Evolutionary conservation across 2,888 invertebrate species (phyloP).

Genomic region (Allophyes oxyacanthae): DNA sequence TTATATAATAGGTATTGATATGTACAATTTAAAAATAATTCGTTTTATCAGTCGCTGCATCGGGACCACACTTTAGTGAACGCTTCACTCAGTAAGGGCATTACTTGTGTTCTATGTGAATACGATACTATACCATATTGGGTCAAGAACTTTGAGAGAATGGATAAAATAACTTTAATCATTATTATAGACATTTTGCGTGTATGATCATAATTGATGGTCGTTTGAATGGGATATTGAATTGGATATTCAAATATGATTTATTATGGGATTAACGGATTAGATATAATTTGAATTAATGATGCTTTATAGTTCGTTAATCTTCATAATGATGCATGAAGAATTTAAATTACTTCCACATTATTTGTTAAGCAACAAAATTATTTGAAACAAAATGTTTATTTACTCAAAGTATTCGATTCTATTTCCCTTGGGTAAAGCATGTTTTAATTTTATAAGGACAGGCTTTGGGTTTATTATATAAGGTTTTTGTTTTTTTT

Average conservation of each 20-base stretch:
- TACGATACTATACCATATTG: constrained; percentile 31
- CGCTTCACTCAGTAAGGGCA: constrained; percentile 26
- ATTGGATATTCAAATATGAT: constrained; percentile 13
- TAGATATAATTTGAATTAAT: constrained; percentile 14
- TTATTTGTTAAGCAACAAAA: too few relatives aligned
- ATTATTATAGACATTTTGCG: constrained; percentile 12
- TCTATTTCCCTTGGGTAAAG: too few relatives aligned
- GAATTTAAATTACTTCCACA: too few relatives aligned
- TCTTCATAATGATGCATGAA: too few relatives aligned
- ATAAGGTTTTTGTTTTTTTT: too few relatives aligned
- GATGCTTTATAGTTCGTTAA: too few relatives aligned
- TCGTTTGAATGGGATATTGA: neutral
- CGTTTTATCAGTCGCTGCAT: constrained; percentile 7
- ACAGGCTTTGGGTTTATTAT: too few relatives aligned
- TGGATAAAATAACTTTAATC: constrained; percentile 36
- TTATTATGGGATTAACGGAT: neutral
- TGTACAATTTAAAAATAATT: neutral
- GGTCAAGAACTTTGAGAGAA: constrained; percentile 49
- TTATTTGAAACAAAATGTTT: too few relatives aligned
- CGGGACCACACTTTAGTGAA: constrained; percentile 35
- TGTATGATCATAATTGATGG: neutral
- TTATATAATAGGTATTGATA: too few relatives aligned
- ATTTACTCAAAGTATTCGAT: too few relatives aligned
- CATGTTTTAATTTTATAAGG: too few relatives aligned
- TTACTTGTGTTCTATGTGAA: constrained; percentile 22